phyloP scores from a whole-genome alignment of 2,113 vertebrate genomes.

The Entelurus aequoreus region DNA sequence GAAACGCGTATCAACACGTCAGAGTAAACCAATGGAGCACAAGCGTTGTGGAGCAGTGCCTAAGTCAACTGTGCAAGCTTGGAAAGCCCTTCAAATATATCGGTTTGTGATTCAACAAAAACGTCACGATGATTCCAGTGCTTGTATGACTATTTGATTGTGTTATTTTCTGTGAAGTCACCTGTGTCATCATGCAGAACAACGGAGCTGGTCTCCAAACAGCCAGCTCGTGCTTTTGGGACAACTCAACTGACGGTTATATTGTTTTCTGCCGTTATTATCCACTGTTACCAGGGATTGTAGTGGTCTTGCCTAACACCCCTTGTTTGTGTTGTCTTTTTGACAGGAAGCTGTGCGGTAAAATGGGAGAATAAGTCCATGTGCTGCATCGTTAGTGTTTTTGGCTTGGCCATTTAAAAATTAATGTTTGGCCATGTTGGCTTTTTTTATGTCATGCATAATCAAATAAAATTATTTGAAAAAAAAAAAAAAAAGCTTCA shows the following conservation, averaged over 20 bases:
- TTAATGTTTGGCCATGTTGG: slow-evolving; percentile 2
- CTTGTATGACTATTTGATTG: not conserved
- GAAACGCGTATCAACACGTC: slow-evolving; percentile 87
- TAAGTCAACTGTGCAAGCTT: slow-evolving; percentile 89
- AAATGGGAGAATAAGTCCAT: slow-evolving; percentile 93
- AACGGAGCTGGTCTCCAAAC: slow-evolving; percentile 91
- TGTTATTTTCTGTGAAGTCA: slow-evolving; percentile 67
- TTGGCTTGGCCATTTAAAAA: slow-evolving; percentile 81
- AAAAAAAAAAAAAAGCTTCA: slow-evolving; percentile 25
- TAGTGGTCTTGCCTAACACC: no score
- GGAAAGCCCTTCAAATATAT: slow-evolving; percentile 97
- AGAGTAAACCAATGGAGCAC: slow-evolving; percentile 90
- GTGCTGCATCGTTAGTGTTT: slow-evolving; percentile 90
- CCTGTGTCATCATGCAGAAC: slow-evolving; percentile 95
- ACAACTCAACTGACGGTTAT: slow-evolving; percentile 84
- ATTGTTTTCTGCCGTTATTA: no score
- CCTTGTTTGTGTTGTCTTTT: not conserved
- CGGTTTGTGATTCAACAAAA: slow-evolving; percentile 51
- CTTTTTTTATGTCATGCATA: slow-evolving; percentile 9
- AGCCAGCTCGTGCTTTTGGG: slow-evolving; percentile 93
- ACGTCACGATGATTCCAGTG: not conserved
- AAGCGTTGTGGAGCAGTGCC: slow-evolving; percentile 83
- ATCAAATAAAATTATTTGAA: slow-evolving; percentile 2
- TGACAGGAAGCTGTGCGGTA: slow-evolving; percentile 85
- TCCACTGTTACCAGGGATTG: not conserved